These are phyloP conservation scores for Protonemura montana DNA, from an alignment of 2,888 invertebrate species.

Conservation along the genomic window DNA sequence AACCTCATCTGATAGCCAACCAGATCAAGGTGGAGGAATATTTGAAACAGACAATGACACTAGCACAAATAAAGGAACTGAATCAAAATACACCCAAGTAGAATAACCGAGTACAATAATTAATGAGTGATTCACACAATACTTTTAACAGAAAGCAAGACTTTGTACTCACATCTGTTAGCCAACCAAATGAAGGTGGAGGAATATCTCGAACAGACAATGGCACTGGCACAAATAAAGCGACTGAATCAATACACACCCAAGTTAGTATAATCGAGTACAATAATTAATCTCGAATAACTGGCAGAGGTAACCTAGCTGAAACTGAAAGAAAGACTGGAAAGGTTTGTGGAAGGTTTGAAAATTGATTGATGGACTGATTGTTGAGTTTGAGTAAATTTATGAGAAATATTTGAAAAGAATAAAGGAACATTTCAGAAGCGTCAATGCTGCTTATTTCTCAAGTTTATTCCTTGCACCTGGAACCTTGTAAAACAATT, in stretches of 20 bases:
- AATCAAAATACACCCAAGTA: no score
- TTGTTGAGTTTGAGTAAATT: not conserved
- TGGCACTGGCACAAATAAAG: no score
- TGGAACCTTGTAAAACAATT: not conserved
- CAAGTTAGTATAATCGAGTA: not conserved
- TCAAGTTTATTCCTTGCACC: not conserved
- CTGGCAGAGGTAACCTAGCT: not conserved
- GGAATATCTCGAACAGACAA: no score
- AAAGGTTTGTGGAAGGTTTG: not conserved
- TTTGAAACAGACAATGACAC: no score
- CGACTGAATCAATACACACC: no score
- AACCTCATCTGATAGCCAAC: slow-evolving; percentile 8
- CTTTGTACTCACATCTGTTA: no score
- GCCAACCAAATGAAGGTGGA: no score
- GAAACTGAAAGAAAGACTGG: not conserved
- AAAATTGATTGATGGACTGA: not conserved
- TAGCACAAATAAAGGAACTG: no score
- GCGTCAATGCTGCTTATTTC: not conserved
- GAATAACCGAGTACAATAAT: no score
- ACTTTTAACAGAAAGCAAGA: no score
- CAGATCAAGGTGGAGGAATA: no score
- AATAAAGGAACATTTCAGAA: not conserved
- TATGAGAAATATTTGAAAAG: not conserved
- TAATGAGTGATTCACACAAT: slow-evolving; percentile 3
- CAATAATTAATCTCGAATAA: not conserved